These are phyloP conservation scores for Phoxinus phoxinus DNA, from an alignment of 2,113 vertebrate genomes.

Conservation along the genomic window DNA sequence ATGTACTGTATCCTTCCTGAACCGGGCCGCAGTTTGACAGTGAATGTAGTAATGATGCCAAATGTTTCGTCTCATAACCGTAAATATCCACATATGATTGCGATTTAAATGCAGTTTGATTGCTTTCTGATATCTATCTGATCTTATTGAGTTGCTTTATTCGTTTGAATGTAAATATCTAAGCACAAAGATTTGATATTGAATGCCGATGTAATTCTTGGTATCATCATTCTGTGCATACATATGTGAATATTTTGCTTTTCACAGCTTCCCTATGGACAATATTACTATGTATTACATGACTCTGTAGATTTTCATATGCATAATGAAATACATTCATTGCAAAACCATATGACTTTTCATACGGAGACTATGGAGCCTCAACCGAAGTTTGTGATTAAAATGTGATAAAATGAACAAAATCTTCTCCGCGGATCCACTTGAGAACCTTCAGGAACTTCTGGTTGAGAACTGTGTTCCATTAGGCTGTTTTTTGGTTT, in stretches of 20 bases:
- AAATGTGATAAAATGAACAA: background rate
- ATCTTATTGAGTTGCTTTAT: background rate
- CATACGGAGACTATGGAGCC: slow-evolving; percentile 20
- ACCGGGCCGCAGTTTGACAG: slow-evolving; percentile 10
- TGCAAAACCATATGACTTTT: slow-evolving; percentile 39
- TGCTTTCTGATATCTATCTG: background rate
- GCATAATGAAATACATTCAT: slow-evolving; percentile 63
- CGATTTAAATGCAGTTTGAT: background rate
- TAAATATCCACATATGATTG: background rate
- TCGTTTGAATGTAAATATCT: slow-evolving; percentile 21
- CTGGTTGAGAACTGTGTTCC: background rate
- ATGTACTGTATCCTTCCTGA: slow-evolving; percentile 22
- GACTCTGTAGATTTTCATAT: slow-evolving; percentile 56
- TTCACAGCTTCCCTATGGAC: slow-evolving; percentile 27
- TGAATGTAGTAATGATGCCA: slow-evolving; percentile 34
- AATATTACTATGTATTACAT: slow-evolving; percentile 49
- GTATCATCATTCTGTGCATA: slow-evolving; percentile 44
- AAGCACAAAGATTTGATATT: slow-evolving; percentile 41
- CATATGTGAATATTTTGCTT: slow-evolving; percentile 40
- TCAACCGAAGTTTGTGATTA: background rate
- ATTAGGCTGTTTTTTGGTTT: background rate
- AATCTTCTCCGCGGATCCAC: background rate
- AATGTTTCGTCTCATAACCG: slow-evolving; percentile 16
- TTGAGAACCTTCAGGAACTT: background rate
- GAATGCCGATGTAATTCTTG: slow-evolving; percentile 41